Percentiles rank a stretch among this genome's conserved stretches.
Conservation (phyloP, 2,113 vertebrate species). For the Mesitornis unicolor region DNA sequence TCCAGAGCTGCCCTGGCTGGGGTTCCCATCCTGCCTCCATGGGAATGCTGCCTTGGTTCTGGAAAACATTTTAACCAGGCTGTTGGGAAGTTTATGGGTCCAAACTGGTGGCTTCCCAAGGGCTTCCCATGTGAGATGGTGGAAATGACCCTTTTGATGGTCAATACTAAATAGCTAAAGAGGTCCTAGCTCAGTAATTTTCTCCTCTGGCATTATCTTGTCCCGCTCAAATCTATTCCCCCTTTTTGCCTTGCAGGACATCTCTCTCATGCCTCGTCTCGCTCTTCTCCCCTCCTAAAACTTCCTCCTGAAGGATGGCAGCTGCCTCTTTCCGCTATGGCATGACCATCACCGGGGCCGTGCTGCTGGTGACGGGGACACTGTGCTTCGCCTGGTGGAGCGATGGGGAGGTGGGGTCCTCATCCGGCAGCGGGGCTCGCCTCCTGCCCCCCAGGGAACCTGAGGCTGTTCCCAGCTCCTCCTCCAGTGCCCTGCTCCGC, state of each 20-base stretch:
- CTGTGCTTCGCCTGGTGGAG: constrained; percentile 79
- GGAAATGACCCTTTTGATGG: not conserved
- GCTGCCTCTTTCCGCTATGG: constrained; percentile 59
- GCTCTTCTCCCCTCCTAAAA: not conserved
- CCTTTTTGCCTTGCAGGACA: not conserved
- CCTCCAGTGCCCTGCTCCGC: constrained; percentile 61
- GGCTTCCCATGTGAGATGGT: not conserved
- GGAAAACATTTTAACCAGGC: not conserved
- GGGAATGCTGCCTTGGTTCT: no score
- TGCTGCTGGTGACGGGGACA: constrained; percentile 67
- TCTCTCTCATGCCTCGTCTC: not conserved
- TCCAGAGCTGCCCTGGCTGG: fast-evolving
- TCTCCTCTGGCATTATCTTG: not conserved
- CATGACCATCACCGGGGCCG: constrained; percentile 38
- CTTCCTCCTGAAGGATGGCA: not conserved
- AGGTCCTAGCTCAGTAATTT: not conserved
- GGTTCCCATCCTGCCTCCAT: not conserved
- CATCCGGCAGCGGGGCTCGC: not conserved
- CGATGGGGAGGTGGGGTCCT: constrained; percentile 4
- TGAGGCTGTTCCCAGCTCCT: not conserved
- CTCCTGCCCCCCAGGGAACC: not conserved
- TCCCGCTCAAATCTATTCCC: fast-evolving
- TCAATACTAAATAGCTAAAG: not conserved
- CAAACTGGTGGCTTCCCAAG: fast-evolving
- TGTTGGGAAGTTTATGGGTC: not conserved